phyloP scores from a whole-genome alignment of 2,113 vertebrate species.

The Lonchura striata region DNA sequence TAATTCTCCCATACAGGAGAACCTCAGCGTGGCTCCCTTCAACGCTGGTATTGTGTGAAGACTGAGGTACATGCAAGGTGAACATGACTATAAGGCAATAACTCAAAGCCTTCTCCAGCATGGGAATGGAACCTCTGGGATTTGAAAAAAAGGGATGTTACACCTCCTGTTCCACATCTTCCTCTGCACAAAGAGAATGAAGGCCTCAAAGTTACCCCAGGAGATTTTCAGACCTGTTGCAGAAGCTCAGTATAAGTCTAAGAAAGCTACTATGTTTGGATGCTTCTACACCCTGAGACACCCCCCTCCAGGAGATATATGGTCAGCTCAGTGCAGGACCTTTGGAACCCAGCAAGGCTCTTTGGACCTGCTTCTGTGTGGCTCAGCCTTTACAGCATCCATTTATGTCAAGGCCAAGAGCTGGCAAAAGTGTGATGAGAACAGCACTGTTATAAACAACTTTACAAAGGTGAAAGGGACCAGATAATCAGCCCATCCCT shows the following conservation, averaged over 20 bases:
- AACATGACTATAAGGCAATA: constrained; percentile 28
- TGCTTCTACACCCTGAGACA: neutral
- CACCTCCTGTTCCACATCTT: neutral
- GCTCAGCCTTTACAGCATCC: neutral
- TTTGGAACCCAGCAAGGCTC: constrained; percentile 24
- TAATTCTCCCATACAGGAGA: neutral
- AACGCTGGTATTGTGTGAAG: neutral
- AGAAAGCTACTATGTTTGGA: neutral
- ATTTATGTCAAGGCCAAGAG: neutral
- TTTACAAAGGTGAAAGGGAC: neutral
- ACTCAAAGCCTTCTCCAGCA: constrained; percentile 49
- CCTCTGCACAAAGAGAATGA: neutral
- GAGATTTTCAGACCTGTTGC: neutral
- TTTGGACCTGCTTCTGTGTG: neutral
- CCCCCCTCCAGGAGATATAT: neutral
- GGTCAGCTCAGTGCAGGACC: neutral
- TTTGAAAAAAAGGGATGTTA: neutral
- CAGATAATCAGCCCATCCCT: neutral
- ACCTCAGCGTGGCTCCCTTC: neutral
- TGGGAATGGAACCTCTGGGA: neutral
- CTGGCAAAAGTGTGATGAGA: neutral
- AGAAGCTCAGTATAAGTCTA: neutral
- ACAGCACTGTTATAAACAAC: neutral
- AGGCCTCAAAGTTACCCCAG: neutral
- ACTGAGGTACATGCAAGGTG: constrained; percentile 31